Evolutionary conservation across 2,888 invertebrate species (phyloP).

Genomic region (Norana najaformis): DNA sequence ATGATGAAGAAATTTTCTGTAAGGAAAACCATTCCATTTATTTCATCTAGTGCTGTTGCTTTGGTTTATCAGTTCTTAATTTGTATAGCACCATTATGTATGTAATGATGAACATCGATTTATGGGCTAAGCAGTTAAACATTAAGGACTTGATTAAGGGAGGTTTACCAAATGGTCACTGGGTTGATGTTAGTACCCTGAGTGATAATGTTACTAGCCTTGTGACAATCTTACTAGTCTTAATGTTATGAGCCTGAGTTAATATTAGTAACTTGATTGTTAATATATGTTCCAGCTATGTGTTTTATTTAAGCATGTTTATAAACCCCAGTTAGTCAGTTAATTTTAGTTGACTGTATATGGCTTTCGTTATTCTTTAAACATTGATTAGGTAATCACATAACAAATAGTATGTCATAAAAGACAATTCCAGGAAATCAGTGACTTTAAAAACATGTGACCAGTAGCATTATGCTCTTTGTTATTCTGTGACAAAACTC

Average conservation of each 20-base stretch:
- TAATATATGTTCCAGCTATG: no score
- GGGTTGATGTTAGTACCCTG: not conserved
- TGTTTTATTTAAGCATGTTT: not conserved
- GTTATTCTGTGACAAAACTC: not conserved
- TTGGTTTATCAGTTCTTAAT: not conserved
- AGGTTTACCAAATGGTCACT: not conserved
- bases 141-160: not conserved
- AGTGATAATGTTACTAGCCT: not conserved
- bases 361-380: not conserved
- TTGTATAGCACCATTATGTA: not conserved
- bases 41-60: no score
- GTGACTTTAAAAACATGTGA: not conserved
- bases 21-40: not conserved
- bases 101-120: not conserved
- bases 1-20: not conserved
- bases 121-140: not conserved
- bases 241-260: not conserved
- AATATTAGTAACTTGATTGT: not conserved
- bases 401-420: not conserved
- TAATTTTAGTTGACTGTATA: not conserved
- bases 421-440: not conserved
- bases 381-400: not conserved
- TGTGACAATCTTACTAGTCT: not conserved
- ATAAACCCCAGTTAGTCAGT: not conserved
- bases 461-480: no score